Evolutionary conservation across 2,113 vertebrate species (phyloP).

Genomic region (Ariopsis seemanni): DNA sequence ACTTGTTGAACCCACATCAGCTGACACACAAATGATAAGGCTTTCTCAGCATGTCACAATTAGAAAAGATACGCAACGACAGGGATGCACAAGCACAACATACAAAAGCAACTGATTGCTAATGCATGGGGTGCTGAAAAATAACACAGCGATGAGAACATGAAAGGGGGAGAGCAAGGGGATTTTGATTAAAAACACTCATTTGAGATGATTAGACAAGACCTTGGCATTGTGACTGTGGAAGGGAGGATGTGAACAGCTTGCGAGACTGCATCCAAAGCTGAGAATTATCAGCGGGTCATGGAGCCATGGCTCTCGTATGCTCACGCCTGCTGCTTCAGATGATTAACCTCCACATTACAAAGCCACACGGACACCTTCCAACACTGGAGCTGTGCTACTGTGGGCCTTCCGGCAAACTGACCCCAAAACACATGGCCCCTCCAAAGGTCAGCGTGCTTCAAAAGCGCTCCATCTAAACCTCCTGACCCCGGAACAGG

Average conservation of each 20-base stretch:
- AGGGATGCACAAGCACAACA: not conserved
- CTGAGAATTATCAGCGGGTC: constrained; percentile 27
- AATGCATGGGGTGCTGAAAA: constrained; percentile 4
- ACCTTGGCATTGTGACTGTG: constrained; percentile 47
- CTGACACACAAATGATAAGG: constrained; percentile 10
- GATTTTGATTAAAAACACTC: constrained; percentile 41
- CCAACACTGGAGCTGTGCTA: constrained; percentile 37
- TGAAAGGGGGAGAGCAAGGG: not conserved
- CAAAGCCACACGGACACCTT: constrained; percentile 29
- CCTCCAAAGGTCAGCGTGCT: not conserved
- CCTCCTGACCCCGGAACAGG: constrained; percentile 32
- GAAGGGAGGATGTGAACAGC: constrained; percentile 32
- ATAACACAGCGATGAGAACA: not conserved
- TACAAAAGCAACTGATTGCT: constrained; percentile 36
- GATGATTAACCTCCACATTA: constrained; percentile 37
- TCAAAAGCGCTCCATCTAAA: not conserved
- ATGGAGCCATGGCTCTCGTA: constrained; percentile 6
- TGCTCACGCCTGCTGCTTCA: constrained; percentile 31
- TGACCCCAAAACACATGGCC: constrained; percentile 30
- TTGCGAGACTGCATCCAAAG: not conserved
- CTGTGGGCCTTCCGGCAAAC: not conserved
- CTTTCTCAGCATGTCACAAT: constrained; percentile 32
- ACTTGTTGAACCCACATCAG: constrained; percentile 8
- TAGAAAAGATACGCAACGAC: constrained; percentile 20
- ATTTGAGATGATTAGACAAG: constrained; percentile 42